Percentiles rank a stretch among this genome's conserved stretches.
Evolutionary conservation across 2,113 vertebrate species (phyloP).

Genomic region (Guaruba guarouba): DNA sequence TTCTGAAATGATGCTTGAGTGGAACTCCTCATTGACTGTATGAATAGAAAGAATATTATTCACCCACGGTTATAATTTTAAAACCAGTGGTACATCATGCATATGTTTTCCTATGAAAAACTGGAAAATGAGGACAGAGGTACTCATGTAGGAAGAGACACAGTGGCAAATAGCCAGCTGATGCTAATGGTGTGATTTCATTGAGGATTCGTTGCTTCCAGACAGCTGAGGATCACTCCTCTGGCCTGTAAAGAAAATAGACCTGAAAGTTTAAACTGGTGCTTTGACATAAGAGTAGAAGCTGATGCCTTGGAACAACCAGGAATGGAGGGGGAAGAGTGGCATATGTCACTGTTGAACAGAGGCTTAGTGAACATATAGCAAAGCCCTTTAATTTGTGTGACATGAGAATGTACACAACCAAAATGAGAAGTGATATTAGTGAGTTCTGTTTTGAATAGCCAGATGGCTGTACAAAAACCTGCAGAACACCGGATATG

Average conservation of each 20-base stretch:
- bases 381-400: neutral
- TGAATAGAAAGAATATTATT: conserved; percentile 3
- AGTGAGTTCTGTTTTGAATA: neutral
- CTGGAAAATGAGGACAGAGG: neutral
- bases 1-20: neutral
- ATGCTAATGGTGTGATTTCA: neutral
- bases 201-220: neutral
- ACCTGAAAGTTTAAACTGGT: neutral
- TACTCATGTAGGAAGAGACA: neutral
- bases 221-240: neutral
- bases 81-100: neutral
- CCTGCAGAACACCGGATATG: neutral
- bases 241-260: neutral
- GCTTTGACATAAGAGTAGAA: neutral
- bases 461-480: neutral
- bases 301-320: neutral
- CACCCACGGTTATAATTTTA: neutral
- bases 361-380: accelerated
- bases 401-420: neutral
- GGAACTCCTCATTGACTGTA: neutral
- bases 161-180: neutral
- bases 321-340: neutral
- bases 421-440: neutral
- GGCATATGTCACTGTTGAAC: neutral
- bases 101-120: neutral